phyloP scores from a whole-genome alignment of 2,888 invertebrate genomes.

The Tuberolachnus salignus region DNA sequence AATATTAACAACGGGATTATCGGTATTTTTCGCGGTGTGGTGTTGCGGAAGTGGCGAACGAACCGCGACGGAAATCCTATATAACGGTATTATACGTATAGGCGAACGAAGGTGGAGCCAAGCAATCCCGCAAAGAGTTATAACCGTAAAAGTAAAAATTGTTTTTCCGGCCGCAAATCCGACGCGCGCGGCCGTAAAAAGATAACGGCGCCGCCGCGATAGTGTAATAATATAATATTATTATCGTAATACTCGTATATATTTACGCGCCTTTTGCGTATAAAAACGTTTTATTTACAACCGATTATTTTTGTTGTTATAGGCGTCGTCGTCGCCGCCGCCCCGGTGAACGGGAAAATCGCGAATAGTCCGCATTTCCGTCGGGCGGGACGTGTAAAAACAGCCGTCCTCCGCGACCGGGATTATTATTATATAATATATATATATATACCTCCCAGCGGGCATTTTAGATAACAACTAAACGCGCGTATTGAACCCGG shows the following conservation, averaged over 20 bases:
- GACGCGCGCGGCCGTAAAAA: background rate
- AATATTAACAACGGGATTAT: no score
- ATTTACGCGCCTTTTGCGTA: background rate
- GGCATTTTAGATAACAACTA: background rate
- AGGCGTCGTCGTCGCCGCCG: no score
- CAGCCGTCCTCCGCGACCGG: no score
- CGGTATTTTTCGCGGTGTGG: no score
- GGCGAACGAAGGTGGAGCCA: background rate
- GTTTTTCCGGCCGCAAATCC: constrained; percentile 20
- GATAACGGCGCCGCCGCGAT: background rate
- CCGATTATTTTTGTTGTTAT: background rate
- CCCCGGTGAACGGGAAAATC: no score
- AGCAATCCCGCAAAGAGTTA: constrained; percentile 33
- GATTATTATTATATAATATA: background rate
- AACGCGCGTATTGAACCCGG: background rate
- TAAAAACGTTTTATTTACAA: constrained; percentile 10
- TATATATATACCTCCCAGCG: no score
- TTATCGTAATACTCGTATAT: no score
- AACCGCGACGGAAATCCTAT: background rate
- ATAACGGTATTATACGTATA: no score
- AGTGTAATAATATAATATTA: background rate
- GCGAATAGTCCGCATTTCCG: background rate
- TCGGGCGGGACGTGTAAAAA: background rate
- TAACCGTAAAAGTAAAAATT: constrained; percentile 24
- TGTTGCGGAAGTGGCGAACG: no score